Evolutionary conservation across 2,113 vertebrate species (phyloP).

Genomic region (Pica pica): DNA sequence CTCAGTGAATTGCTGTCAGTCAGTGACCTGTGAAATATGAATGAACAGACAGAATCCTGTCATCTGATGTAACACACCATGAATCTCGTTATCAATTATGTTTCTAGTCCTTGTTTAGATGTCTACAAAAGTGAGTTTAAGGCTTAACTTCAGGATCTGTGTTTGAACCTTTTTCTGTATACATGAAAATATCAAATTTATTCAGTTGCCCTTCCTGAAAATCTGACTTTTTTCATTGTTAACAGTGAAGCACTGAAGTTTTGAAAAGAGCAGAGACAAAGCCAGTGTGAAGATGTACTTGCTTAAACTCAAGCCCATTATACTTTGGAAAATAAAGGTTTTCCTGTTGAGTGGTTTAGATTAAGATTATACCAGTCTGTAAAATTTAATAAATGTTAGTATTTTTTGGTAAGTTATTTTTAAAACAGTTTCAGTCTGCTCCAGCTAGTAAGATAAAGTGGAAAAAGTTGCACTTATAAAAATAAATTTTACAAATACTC

Average conservation of each 20-base stretch:
- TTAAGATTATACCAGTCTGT: neutral
- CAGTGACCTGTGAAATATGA: neutral
- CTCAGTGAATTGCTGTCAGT: neutral
- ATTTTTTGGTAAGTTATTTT: neutral
- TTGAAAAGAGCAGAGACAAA: neutral
- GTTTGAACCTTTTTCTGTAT: neutral
- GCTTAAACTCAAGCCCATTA: neutral
- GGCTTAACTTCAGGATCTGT: neutral
- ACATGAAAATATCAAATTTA: neutral
- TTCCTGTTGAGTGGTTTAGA: neutral
- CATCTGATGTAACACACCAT: neutral
- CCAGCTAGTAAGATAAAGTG: neutral
- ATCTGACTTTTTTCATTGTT: neutral
- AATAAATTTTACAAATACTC: neutral
- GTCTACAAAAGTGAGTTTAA: neutral
- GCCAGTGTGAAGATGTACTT: neutral
- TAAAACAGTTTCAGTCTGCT: neutral
- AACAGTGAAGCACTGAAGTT: neutral
- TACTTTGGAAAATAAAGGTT: neutral
- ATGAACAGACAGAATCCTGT: neutral
- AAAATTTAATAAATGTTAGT: neutral
- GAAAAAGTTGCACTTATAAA: neutral
- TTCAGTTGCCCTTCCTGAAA: neutral
- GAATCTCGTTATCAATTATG: neutral
- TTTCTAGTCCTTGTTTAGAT: neutral